Conservation (phyloP, 2,797 vertebrate genomes). For the Micrastur ruficollis region DNA sequence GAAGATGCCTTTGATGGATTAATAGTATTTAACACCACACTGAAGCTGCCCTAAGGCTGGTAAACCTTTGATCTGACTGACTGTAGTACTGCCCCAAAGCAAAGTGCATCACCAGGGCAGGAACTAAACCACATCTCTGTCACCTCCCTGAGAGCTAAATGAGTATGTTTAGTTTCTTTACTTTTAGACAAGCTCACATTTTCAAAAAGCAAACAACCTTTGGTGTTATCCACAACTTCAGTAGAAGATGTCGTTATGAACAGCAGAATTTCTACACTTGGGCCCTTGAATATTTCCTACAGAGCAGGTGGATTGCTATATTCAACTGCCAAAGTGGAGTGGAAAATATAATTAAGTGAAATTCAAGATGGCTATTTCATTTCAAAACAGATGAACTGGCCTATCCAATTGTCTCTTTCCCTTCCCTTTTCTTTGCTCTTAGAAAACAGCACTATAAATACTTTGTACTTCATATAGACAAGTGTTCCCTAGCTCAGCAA, state of each 20-base stretch:
- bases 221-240: neutral
- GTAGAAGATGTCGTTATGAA: neutral
- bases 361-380: neutral
- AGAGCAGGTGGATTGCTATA: neutral
- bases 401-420: neutral
- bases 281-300: neutral
- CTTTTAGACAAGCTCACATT: neutral
- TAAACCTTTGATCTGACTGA: neutral
- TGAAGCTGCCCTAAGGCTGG: neutral
- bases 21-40: neutral
- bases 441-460: neutral
- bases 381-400: neutral
- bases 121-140: neutral
- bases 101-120: fast-evolving
- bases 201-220: neutral
- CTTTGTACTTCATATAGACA: fast-evolving
- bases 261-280: neutral
- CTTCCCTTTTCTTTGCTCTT: neutral
- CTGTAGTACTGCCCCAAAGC: neutral
- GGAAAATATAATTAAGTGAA: no score
- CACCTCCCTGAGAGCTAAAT: neutral
- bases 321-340: neutral
- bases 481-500: fast-evolving
- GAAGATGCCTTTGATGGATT: no score
- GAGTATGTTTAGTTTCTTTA: neutral